Evolutionary conservation across 2,888 invertebrate genomes (phyloP).

Genomic region (Zygogramma bicolorata): DNA sequence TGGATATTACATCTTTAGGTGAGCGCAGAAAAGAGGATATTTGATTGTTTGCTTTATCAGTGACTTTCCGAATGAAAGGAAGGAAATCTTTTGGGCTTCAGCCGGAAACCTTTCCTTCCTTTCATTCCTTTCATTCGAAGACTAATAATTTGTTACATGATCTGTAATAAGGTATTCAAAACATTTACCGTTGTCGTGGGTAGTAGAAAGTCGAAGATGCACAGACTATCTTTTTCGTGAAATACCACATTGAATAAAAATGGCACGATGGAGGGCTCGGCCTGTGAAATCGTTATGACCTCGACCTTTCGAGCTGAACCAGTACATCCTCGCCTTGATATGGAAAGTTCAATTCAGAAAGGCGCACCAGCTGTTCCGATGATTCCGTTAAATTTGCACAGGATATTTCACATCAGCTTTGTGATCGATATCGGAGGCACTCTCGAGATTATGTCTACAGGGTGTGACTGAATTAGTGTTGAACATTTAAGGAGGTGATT

Average conservation of each 20-base stretch:
- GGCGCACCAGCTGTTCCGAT: not conserved
- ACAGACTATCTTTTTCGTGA: not conserved
- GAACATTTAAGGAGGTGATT: too few relatives aligned
- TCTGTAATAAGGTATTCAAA: too few relatives aligned
- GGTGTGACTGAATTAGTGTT: not conserved
- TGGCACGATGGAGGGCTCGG: not conserved
- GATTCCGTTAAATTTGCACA: not conserved
- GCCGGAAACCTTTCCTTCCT: too few relatives aligned
- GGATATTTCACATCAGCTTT: not conserved
- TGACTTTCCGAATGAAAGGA: too few relatives aligned
- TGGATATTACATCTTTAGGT: too few relatives aligned
- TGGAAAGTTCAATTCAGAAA: not conserved
- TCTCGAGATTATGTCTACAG: not conserved
- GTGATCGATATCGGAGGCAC: not conserved
- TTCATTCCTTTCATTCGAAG: too few relatives aligned
- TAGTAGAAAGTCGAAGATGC: not conserved
- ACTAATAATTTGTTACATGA: too few relatives aligned
- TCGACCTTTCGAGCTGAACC: not conserved
- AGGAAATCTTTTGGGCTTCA: too few relatives aligned
- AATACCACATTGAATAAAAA: not conserved
- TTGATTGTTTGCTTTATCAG: too few relatives aligned
- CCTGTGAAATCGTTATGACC: constrained; percentile 1
- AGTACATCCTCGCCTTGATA: not conserved
- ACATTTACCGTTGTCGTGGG: not conserved
- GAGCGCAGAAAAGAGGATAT: too few relatives aligned